Base-by-base conservation (phyloP, 37 sponge, comb jelly and placozoan species). In the Cliona cf. orientalis region DNA sequence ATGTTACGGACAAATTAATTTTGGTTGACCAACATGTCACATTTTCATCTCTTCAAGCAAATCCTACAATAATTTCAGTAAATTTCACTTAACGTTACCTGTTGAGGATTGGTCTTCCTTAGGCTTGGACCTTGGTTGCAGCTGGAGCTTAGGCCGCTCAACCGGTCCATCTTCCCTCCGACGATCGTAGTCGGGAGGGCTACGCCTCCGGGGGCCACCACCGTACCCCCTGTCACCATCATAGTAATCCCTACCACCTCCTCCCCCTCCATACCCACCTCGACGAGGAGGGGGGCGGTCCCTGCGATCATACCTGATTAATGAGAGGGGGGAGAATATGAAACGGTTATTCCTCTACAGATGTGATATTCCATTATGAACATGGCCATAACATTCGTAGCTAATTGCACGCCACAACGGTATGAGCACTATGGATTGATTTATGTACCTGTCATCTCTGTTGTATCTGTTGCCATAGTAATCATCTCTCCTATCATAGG, bases 81-180 rank as follows among this genome's bases (percentile, higher is more conserved):
- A 17, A 49, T 49, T 49, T n/a, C n/a, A n/a, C n/a, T n/a, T n/a
- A n/a, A 26, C 63, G 26, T n/a, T 11, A n/a, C 26, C 63, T 2
- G n/a, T 11, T 23, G 57, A 11, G 3, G 56, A 11, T 7, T 75
- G 14, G 2, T 41, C 41, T 21, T 82, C 80, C 0, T 35, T n/a
- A 0, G 70, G 79, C 35, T 88, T 85, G 39, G 75, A 64, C 4
- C 91, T 80, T 25, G 95, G 95, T 41, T 74, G 66, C 36, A 90
- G 80, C 57, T 90, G 75, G 0, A 94, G 56, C 39, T 71, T 66
- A 23, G 77, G 90, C 29, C 93, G 42, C 66, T 92, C 84, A 45
- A 35, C 69, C 32, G 49, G 25, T 2, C 33, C 40, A 1, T 64
- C 77, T 7, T 28, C 65, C 57, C 71, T 62, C 56, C 66, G 36